Base-by-base conservation (phyloP, 2,888 invertebrate genomes). In the Neoscelio sp. region DNA sequence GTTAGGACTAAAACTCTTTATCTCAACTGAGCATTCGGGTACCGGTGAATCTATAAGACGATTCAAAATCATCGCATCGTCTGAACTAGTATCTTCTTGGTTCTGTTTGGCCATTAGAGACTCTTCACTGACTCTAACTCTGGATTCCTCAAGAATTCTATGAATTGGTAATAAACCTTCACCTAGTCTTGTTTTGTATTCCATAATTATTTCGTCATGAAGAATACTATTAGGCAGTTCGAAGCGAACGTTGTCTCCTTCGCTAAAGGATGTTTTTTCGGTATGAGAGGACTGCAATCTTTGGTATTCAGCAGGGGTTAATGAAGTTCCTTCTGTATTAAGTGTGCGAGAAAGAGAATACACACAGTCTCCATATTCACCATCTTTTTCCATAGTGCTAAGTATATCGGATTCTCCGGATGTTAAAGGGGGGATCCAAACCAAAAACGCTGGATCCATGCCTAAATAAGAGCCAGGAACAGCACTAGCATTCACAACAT, bases 371-470 rank as follows among this genome's bases (percentile, higher is more conserved):
- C n/a, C n/a, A n/a, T 46, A 13, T 10, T 5, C 23, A 18, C 30
- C 28, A 13, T 48, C 56, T 0, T 83, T 83, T 23, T 83, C 84
- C 15, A 84, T 84, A 12, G 81, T 80, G 0, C 82, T 83, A 1
- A 85, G 33, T 35, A 83, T 84, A 20, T 86, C 85, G 0, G 85
- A 73, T 13, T 95, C 94, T 0, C 94, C 94, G 35, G 94, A 95
- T 83, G 95, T 95, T 15, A 95, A 91, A 0, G 96, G 96, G 3
- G 97, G 96, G 81, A 96, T 96, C 96, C 96, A 97, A 0, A 96
- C 95, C 44, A 96, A 91, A 89, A 96, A 96, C 0, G 96, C 96
- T 0, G 96, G 96, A 89, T 97, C 97, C 96, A 96, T 96, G 48
- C 96, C 96, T 68, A 96, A 91, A 86, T 96, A 96, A 0, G 96